Conservation (phyloP, 1,140 invertebrate genomes). For the Zaprionus taronus region DNA sequence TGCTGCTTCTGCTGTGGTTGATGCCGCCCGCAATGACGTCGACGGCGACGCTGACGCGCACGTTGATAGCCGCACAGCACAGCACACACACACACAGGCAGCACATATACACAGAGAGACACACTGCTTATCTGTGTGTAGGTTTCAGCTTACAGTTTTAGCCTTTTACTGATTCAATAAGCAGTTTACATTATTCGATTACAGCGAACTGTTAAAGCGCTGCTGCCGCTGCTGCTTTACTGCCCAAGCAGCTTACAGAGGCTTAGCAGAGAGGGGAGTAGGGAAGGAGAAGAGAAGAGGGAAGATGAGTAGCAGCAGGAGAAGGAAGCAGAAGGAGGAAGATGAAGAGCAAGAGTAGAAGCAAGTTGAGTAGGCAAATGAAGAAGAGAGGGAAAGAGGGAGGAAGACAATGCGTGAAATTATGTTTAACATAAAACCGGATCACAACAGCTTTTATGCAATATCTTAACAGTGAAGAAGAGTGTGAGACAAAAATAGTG, state of each 20-base stretch:
- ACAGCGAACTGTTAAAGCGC: conserved; percentile 1
- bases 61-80: no score
- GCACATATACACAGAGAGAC: background rate
- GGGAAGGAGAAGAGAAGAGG: rapidly evolving
- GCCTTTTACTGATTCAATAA: conserved; percentile 67
- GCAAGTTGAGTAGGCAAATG: background rate
- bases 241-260: background rate
- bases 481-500: no score
- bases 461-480: background rate
- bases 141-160: conserved; percentile 74
- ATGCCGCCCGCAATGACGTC: conserved; percentile 54
- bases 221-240: no score
- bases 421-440: background rate
- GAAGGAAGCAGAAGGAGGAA: background rate
- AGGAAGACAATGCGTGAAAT: background rate
- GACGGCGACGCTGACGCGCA: conserved; percentile 64
- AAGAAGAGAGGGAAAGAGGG: background rate
- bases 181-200: conserved; percentile 65
- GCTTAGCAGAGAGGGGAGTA: background rate
- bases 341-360: background rate
- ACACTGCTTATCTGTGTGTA: background rate
- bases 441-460: background rate
- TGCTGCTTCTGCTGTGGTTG: conserved; percentile 8
- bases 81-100: background rate
- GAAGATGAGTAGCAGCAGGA: background rate